Percentiles rank a stretch among this genome's conserved stretches.
These are phyloP conservation scores for Cosmopolites sordidus DNA, from an alignment of 2,888 invertebrate genomes.

Conservation along the genomic window DNA sequence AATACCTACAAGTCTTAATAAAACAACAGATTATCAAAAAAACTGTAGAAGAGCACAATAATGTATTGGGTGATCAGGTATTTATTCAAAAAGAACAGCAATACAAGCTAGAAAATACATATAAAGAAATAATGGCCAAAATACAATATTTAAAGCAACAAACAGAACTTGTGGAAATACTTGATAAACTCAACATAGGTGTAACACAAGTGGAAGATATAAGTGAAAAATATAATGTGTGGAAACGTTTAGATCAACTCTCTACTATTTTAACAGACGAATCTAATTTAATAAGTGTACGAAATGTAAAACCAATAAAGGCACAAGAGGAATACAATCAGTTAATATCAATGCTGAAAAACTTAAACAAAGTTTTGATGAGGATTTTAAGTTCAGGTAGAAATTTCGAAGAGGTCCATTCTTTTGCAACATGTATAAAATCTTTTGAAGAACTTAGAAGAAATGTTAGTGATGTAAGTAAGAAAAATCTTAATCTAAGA, in stretches of 20 bases:
- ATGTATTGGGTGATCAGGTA: conserved; percentile 23
- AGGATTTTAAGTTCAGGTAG: conserved; percentile 19
- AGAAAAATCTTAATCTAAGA: conserved; percentile 3
- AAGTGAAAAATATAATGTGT: conserved; percentile 10
- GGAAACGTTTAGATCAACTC: conserved; percentile 13
- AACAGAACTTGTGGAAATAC: conserved; percentile 16
- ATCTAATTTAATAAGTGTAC: conserved; percentile 15
- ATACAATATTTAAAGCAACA: conserved; percentile 11
- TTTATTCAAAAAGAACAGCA: conserved; percentile 21
- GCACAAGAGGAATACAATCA: conserved; percentile 25
- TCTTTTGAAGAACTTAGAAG: conserved; percentile 9
- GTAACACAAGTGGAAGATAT: conserved; percentile 9
- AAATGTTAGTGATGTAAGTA: conserved; percentile 3
- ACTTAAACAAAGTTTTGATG: conserved; percentile 4
- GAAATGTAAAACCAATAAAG: conserved; percentile 25
- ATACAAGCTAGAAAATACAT: conserved; percentile 8
- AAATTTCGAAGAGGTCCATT: conserved; percentile 15
- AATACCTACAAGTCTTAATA: conserved; percentile 28
- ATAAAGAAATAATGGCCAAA: conserved; percentile 11
- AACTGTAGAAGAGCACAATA: conserved; percentile 12
- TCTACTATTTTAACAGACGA: conserved; percentile 8
- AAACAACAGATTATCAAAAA: conserved; percentile 20
- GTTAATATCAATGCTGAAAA: conserved; percentile 15
- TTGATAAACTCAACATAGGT: conserved; percentile 13
- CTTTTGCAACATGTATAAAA: conserved; percentile 13